These are phyloP conservation scores for Drosophila nigrodunni DNA, from an alignment of 1,140 invertebrate species.

Conservation along the genomic window DNA sequence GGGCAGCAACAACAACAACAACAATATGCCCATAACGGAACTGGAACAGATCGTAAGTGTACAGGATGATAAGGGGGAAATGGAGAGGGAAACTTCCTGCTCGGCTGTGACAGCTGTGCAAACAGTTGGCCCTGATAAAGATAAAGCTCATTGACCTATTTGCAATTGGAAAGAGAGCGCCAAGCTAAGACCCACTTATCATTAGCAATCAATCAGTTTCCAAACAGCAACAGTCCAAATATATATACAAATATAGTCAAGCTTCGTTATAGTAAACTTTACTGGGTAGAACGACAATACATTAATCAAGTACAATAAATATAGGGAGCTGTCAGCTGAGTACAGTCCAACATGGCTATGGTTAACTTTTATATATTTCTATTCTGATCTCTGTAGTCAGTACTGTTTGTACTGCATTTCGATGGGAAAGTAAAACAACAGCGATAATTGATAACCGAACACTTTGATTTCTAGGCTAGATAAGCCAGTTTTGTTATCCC, in stretches of 20 bases:
- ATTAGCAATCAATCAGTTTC: constrained; percentile 74
- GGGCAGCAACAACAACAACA: constrained; percentile 83
- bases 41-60: constrained; percentile 88
- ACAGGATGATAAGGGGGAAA: constrained; percentile 8
- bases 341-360: neutral
- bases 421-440: constrained; percentile 54
- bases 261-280: constrained; percentile 4
- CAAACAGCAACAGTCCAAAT: constrained; percentile 50
- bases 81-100: constrained; percentile 46
- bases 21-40: constrained; percentile 86
- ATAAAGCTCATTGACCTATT: constrained; percentile 77
- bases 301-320: too few relatives aligned
- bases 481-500: constrained; percentile 47
- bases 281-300: neutral
- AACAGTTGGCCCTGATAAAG: constrained; percentile 50
- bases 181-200: constrained; percentile 59
- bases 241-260: constrained; percentile 5
- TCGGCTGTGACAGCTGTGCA: constrained; percentile 62
- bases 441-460: constrained; percentile 35
- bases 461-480: constrained; percentile 60
- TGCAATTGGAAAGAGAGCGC: constrained; percentile 31
- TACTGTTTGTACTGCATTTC: neutral
- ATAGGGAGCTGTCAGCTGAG: too few relatives aligned
- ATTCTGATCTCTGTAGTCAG: neutral
- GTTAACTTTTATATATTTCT: neutral